Evolutionary conservation across 2,797 vertebrate genomes (phyloP), one percentile per base, ranked within the genome.

Genomic region (Acropternis orthonyx): DNA sequence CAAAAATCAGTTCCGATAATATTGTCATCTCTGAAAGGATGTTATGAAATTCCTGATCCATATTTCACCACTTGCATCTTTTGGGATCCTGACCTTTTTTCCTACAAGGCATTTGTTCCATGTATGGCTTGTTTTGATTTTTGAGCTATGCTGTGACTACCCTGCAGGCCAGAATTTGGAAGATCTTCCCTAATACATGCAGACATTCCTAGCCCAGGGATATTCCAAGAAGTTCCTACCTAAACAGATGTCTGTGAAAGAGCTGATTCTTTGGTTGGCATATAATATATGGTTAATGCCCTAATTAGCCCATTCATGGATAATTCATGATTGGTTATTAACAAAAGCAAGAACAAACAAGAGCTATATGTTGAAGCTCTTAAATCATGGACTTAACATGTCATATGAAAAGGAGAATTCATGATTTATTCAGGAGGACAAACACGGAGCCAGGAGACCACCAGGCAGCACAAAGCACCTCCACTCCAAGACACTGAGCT

Each of bases 241-340:
- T 87, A 86, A 83, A 21, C 1, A 76, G 22, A 27, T 43, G 85
- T 72, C 91, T 89, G 88, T 95, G 95, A 96, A 97, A 93, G 67
- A 92, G 79, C 78, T 88, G 80, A 85, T 96, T 87, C 85, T 97
- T 94, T 49, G 63, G 82, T 88, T 93, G 89, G 85, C 95, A 85
- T 89, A 52, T 92, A 95, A 96, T 95, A 95, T 79, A 94, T 56
- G 61, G 92, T 94, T 96, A 98, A 97, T 97, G 87, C 76, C 85
- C 87, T 88, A 96, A 97, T 97, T 97, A 97, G 94, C 85, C 91
- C 92, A 14, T 97, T 96, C 74, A 72, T 91, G 80, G 96, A 95
- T 98, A 97, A 98, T 97, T 97, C 95, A 97, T 88, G 91, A 91
- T 95, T 87, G 92, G 95, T 95, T 97, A 96, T 95, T 96, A 97